Evolutionary conservation across 2,888 invertebrate species (phyloP), one percentile per base, ranked within the genome.

Genomic region (Plebejus anna): DNA sequence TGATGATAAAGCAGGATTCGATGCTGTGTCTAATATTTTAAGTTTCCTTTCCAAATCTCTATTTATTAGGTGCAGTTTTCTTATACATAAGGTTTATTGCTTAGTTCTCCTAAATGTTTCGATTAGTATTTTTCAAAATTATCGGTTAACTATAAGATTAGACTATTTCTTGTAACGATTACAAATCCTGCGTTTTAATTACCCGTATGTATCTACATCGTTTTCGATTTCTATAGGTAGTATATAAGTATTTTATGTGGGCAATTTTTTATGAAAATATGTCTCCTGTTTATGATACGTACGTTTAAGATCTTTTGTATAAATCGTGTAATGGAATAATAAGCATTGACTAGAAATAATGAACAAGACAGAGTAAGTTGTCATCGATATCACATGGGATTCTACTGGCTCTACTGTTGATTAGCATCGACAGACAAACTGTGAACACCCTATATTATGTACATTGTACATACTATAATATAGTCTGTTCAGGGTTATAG

Each of bases 251-350:
- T 79, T 83, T 84, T 87, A 89, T 91, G 93, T 93, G 94, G 93
- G 94, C 94, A 93, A 93, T 92, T 84, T 85, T 88, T 88, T 84
- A 82, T 82, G 86, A 93, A 93, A 93, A 93, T 94, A 94, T 94
- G 94, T 94, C 94, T 94, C 94, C 94, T 92, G 85, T 84, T 85
- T 85, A 66, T 78, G 77, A 77, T 80, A 78, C 76, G 66, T 80
- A 79, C 75, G 36, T 75, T 28, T 78, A 77, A 77, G 77, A 75
- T 78, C 77, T 75, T 71, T 77, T 75, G 70, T 75, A 66, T 59
- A 51, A 71, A 71, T 72, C 75, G 75, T 75, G 75, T 59, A 75
- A 42, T 66, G 75, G 61, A 75, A 76, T 76, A 76, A 79, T 76
- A 77, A 78, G 72, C 76, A 71, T 76, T 71, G 38, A 38, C 66